Base-by-base conservation (phyloP, 2,797 vertebrate genomes). In the Coendou prehensilis region DNA sequence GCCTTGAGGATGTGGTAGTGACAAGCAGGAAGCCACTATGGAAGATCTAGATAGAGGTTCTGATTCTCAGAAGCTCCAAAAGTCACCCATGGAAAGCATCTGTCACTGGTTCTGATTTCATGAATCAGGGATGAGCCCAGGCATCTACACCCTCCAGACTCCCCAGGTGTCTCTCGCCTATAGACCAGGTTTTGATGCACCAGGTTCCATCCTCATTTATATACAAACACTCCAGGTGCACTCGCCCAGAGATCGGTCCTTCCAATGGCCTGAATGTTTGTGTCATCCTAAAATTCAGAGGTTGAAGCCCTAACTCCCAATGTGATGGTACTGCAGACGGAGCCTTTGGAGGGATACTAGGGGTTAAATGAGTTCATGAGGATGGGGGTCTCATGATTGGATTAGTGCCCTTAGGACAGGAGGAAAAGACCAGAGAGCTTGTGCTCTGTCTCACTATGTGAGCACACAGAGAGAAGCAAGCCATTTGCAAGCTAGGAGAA, bases 11-110 rank as follows among this genome's bases (percentile, higher is more conserved):
- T 3, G 0, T 8, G 13, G 26, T 18, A n/a, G 1, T 64, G 20
- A 73, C 14, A 2, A 64, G 81, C 10, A 82, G 56, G 64, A 75
- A 30, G 33, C 22, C 23, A 5, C 52, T 69, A 9, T 9, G 33
- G 47, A 47, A 18, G 80, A 59, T 0, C 30, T 18, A 2, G 37
- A 2, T 2, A n/a, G 71, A n/a, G 14, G 9, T 10, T 47, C 50
- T 3, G 26, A 30, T 28, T 50, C 15, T 73, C 47, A 73, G 81
- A 82, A 30, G 37, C 56, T 71, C 64, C 67, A 5, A 41, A 63
- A 11, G 17, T 18, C 28, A 3, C 37, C 69, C 54, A 11, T 47
- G 26, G 52, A 18, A n/a, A 0, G 14, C 2, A 1, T 2, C 82
- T 26, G 10, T 17, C 18, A 9, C 83, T 37, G 45, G 11, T 17